phyloP scores from a whole-genome alignment of 2,888 invertebrate species.

The Invenusta paracnida region DNA sequence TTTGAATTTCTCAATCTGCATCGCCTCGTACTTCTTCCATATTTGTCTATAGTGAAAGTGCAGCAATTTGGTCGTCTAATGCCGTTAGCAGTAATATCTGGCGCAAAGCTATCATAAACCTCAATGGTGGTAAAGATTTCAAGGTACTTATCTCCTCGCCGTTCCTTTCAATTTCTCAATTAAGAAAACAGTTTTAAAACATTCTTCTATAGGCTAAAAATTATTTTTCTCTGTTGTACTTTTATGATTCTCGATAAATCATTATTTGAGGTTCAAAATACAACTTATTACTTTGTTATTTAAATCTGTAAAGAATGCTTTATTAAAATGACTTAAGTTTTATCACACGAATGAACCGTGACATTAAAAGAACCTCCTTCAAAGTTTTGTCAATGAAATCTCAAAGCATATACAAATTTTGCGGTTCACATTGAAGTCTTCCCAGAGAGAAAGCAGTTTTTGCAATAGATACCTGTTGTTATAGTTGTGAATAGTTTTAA shows the following conservation, averaged over 20 bases:
- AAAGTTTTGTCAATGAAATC: too few species aligned
- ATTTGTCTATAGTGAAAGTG: conserved; percentile 3
- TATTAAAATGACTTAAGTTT: too few species aligned
- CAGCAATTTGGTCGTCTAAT: not conserved
- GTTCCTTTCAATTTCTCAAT: too few species aligned
- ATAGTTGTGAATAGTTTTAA: not conserved
- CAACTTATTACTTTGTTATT: too few species aligned
- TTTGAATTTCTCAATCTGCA: not conserved
- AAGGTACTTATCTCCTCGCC: conserved; percentile 30
- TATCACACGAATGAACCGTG: too few species aligned
- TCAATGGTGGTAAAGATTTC: conserved; percentile 18
- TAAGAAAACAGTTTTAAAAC: too few species aligned
- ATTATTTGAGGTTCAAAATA: too few species aligned
- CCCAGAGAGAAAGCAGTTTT: not conserved
- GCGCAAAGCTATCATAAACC: conserved; percentile 8
- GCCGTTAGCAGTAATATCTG: not conserved
- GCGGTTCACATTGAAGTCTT: not conserved
- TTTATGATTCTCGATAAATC: too few species aligned
- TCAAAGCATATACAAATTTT: not conserved
- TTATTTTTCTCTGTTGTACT: too few species aligned
- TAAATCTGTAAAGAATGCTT: too few species aligned
- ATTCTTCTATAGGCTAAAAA: too few species aligned
- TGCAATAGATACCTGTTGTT: not conserved
- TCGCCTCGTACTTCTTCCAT: not conserved
- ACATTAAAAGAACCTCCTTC: too few species aligned